Evolutionary conservation across 2,888 invertebrate species (phyloP), one percentile per base, ranked within the genome.

Genomic region (Hymenopus coronatus): DNA sequence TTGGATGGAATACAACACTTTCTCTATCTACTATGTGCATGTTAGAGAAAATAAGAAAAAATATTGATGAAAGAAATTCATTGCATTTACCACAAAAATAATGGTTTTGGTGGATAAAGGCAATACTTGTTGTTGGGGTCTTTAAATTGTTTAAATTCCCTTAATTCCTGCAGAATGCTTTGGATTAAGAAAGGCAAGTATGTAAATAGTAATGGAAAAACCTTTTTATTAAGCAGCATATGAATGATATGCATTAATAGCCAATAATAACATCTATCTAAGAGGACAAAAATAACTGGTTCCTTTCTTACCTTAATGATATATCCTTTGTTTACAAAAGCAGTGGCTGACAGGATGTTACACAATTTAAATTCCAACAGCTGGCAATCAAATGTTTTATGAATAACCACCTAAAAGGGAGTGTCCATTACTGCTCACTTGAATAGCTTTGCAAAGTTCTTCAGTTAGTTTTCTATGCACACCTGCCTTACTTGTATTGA

Each of bases 401-500:
- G 54, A 70, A 70, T 70, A 70, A 70, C 25, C 20, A 70, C 20
- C 1, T 1, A 8, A 25, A 6, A 70, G 4, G 20, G 20, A 3
- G 54, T 70, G 25, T 20, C 20, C 54, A 70, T 70, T 70, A 70
- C 4, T 6, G 3, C 54, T 70, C 20, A 70, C 54, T 70, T 70
- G 25, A 3, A 20, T 20, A 70, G 54, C 20, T 70, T 70, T 20
- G 54, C 54, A 3, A 2, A 4, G 6, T 2, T 20, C 54, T 70
- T 70, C 54, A 70, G 54, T 14, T 70, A 70, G 1, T 40, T n/a
- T 9, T 28, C 27, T 33, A 27, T 46, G 46, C 54, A 85, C 85
- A 85, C 46, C 85, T 85, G 85, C 85, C n/a, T 33, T 27, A 54
- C 27, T 27, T 85, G 46, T 85, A 85, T 85, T 85, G 85, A 85